Base-by-base conservation (phyloP, 2,888 invertebrate species). In the Beris chalybata region DNA sequence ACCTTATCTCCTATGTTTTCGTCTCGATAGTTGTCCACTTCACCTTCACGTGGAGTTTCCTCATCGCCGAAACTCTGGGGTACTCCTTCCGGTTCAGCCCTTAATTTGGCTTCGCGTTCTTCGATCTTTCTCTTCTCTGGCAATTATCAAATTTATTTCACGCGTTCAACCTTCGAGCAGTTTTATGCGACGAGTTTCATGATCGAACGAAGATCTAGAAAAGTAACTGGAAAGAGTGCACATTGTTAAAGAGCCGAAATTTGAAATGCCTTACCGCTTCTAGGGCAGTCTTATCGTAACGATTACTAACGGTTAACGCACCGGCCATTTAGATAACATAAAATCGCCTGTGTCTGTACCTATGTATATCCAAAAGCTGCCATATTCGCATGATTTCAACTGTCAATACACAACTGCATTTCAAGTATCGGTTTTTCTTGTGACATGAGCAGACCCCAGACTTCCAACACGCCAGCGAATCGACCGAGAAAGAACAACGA, bases 171-270 rank as follows among this genome's bases (percentile, higher is more conserved):
- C 88, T 76, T 95, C 95, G 65, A 96, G 83, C 64, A 95, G 90
- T 79, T 94, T 94, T 78, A 95, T 93, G 54, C 95, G 85, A 67
- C 87, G 85, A 4, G 90, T 89, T 81, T 95, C 94, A 56, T 94
- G 84, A 73, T 93, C 92, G 75, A 95, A 88, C 81, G n/a, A n/a
- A n/a, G n/a, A 91, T 86, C 89, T 92, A 9, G 4, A 52, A 70
- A 57, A 44, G 9, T 13, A 50, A 44, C 9, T 7, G 67, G 3
- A 29, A 7, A 38, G 1, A 38, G 3, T 38, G 38, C 2, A 44
- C 1, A 44, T 48, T 13, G 1, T 12, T 48, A 13, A 48, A 15
- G n/a, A 6, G 4, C 12, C 7, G 12, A 48, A 11, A n/a, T 30
- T 15, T 29, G 15, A 29, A 53, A 30, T 45, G 65, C 3, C 73